phyloP scores from a whole-genome alignment of 1,140 invertebrate species.

The Saccostrea glomerata region DNA sequence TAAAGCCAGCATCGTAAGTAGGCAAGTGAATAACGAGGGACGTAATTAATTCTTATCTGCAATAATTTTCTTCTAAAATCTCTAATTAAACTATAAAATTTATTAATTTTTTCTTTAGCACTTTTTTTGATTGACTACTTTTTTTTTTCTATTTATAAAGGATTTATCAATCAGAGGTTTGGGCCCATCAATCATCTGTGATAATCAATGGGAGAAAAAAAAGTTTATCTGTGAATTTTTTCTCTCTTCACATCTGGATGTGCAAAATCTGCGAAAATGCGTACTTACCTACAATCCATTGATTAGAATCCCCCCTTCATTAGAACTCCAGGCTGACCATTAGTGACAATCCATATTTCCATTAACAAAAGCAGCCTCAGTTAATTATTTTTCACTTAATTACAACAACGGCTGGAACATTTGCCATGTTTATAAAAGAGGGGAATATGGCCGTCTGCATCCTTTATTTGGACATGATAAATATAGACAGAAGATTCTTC shows the following conservation, averaged over 20 bases:
- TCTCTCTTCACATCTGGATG: not conserved
- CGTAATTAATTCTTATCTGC: not conserved
- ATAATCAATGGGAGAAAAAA: not conserved
- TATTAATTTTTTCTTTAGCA: not conserved
- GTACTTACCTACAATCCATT: constrained; percentile 15
- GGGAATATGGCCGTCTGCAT: constrained; percentile 34
- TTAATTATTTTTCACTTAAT: constrained; percentile 33
- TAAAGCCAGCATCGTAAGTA: not conserved
- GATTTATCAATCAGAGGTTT: not conserved
- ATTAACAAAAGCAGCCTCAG: constrained; percentile 13
- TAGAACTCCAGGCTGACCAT: not conserved
- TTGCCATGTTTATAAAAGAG: constrained; percentile 36
- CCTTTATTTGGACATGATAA: constrained; percentile 38
- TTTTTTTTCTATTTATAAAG: not conserved
- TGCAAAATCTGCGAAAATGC: not conserved
- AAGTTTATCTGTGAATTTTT: too few species aligned
- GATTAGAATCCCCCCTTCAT: not conserved
- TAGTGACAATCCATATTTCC: constrained; percentile 20
- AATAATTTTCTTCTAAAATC: not conserved
- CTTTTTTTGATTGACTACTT: not conserved
- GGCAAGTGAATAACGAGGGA: not conserved
- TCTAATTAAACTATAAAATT: not conserved
- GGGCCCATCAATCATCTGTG: not conserved
- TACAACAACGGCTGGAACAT: constrained; percentile 17
- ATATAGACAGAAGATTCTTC: constrained; percentile 36